These are phyloP conservation scores for Brachyhypopomus gauderio DNA, from an alignment of 2,113 vertebrate genomes.

Conservation along the genomic window DNA sequence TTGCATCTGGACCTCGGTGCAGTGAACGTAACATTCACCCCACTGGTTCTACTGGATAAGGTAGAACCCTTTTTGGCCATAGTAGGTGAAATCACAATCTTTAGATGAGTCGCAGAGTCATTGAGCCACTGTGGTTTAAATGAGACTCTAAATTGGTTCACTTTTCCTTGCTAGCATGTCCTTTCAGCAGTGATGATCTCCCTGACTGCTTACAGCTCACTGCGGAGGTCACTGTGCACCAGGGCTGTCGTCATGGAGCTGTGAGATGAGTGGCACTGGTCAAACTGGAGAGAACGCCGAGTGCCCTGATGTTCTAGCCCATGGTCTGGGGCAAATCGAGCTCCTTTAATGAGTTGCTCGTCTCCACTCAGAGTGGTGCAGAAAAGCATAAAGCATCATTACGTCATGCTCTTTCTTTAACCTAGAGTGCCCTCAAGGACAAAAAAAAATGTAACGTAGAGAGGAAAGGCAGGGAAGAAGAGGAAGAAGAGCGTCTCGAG, in stretches of 20 bases:
- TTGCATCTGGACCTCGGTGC: not conserved
- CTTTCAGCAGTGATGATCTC: not conserved
- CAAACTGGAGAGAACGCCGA: slow-evolving; percentile 50
- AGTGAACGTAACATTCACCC: not conserved
- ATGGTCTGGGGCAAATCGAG: slow-evolving; percentile 59
- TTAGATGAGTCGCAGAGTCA: slow-evolving; percentile 8
- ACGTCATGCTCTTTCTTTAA: slow-evolving; percentile 13
- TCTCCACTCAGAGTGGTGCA: slow-evolving; percentile 49
- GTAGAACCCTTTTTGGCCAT: not conserved
- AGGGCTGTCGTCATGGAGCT: slow-evolving; percentile 51
- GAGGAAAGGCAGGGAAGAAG: slow-evolving; percentile 43
- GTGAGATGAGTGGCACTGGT: slow-evolving; percentile 52
- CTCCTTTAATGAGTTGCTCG: slow-evolving; percentile 60
- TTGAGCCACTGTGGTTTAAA: not conserved
- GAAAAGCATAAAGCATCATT: slow-evolving; percentile 45
- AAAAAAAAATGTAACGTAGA: not conserved
- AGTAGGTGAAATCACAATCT: not conserved
- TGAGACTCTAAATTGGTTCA: not conserved
- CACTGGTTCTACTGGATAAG: not conserved
- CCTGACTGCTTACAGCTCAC: not conserved
- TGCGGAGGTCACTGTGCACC: slow-evolving; percentile 3
- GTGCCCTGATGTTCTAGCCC: slow-evolving; percentile 53
- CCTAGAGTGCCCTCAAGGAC: slow-evolving; percentile 2
- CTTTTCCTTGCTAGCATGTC: not conserved
- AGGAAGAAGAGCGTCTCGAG: not conserved